Evolutionary conservation across 2,113 vertebrate genomes (phyloP).

Genomic region (Glaucomys volans): DNA sequence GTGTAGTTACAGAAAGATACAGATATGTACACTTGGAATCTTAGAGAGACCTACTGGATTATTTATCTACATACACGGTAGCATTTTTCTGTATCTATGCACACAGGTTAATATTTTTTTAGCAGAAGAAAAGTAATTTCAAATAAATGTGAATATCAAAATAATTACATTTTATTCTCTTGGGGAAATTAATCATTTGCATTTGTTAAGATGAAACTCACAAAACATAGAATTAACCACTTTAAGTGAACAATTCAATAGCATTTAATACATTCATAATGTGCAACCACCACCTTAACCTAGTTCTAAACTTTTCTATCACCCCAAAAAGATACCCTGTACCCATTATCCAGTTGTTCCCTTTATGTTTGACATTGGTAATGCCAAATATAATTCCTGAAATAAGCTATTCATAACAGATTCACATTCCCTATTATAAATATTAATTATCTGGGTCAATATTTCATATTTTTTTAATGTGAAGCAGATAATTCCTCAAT

Average conservation of each 20-base stretch:
- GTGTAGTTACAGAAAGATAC: not conserved
- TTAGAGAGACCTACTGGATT: not conserved
- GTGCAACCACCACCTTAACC: not conserved
- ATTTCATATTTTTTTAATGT: not conserved
- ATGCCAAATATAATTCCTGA: not conserved
- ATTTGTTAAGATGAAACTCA: not conserved
- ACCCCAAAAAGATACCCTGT: not conserved
- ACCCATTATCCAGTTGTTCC: not conserved
- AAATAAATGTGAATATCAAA: not conserved
- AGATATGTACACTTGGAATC: not conserved
- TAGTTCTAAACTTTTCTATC: not conserved
- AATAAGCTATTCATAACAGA: not conserved
- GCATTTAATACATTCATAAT: not conserved
- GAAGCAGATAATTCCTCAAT: not conserved
- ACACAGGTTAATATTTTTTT: not conserved
- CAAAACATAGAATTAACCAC: not conserved
- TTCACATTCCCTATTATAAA: not conserved
- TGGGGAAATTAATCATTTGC: not conserved
- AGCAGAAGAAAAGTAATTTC: not conserved
- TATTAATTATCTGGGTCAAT: not conserved
- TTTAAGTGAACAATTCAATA: not conserved
- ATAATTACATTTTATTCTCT: not conserved
- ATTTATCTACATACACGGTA: not conserved
- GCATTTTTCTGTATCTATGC: not conserved
- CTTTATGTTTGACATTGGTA: not conserved